Conservation (phyloP, 1,140 invertebrate species). For the Luehdorfia chinensis region DNA sequence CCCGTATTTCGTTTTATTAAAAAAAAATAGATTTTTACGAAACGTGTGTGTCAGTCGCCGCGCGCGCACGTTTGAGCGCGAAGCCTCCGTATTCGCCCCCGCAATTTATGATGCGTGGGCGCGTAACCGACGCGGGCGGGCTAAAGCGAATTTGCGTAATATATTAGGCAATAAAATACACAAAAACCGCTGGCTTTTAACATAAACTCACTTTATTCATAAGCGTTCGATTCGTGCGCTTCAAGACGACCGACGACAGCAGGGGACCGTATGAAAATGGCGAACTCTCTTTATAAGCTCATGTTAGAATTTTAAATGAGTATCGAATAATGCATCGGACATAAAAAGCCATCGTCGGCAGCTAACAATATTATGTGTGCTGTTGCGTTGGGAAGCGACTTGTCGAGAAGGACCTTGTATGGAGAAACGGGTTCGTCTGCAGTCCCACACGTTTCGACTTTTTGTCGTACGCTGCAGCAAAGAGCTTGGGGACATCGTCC, state of each 20-base stretch:
- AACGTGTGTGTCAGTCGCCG: slow-evolving; percentile 55
- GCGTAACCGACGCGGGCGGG: slow-evolving; percentile 39
- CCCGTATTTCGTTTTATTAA: slow-evolving; percentile 30
- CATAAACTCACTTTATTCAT: slow-evolving; percentile 10
- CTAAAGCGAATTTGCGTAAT: slow-evolving; percentile 71
- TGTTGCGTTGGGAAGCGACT: slow-evolving; percentile 67
- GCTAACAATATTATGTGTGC: slow-evolving; percentile 74
- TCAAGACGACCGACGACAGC: slow-evolving; percentile 56
- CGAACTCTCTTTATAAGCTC: slow-evolving; percentile 68
- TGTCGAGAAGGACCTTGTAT: slow-evolving; percentile 64
- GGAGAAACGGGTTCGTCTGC: slow-evolving; percentile 71
- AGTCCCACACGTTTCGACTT: slow-evolving; percentile 73
- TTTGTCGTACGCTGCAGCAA: slow-evolving; percentile 62
- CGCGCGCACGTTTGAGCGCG: slow-evolving; percentile 63
- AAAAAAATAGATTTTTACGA: slow-evolving; percentile 35
- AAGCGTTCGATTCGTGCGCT: slow-evolving; percentile 21
- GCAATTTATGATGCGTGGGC: slow-evolving; percentile 65
- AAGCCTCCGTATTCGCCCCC: slow-evolving; percentile 64
- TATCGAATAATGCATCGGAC: slow-evolving; percentile 74
- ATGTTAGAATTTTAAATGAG: slow-evolving; percentile 77
- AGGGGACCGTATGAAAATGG: slow-evolving; percentile 68
- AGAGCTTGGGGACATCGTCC: slow-evolving; percentile 54
- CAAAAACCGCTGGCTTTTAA: slow-evolving; percentile 30
- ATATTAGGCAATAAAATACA: slow-evolving; percentile 53
- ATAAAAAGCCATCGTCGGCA: slow-evolving; percentile 72